Base-by-base conservation (phyloP, 2,113 vertebrate species). In the Ageneiosus marmoratus region DNA sequence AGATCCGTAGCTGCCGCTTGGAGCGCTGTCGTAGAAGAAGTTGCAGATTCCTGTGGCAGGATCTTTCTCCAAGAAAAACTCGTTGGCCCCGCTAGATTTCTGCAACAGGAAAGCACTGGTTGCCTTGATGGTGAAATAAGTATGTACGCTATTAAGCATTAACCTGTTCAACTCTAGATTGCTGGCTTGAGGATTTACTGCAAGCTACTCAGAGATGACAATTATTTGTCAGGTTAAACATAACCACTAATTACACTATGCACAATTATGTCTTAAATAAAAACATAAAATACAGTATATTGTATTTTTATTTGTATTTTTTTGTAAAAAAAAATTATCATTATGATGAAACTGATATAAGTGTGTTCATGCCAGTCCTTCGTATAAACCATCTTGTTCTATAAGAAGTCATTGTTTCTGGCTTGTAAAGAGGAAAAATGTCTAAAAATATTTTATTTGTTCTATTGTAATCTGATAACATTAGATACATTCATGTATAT, bases 1-100 rank as follows among this genome's bases (percentile, higher is more conserved):
- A 51, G 98, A 98, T 70, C 98, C 98, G 1, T 95, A 99, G 89
- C 96, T 95, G 74, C 98, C 98, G 0, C 97, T 99, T 1, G 98
- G 98, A 86, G 98, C 98, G 1, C 98, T 99, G 89, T 99, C 98
- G 0, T 97, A 99, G 90, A 99, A 99, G 29, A 95, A 95, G 93
- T 96, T 96, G 91, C 96, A 99, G 88, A 99, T 97, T 81, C 97
- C 97, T 0, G 98, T 99, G 46, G 94, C 95, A 50, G 94, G 56
- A 3, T 99, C 98, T 50, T 96, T 96, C 87, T 98, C 97, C 81
- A 98, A 92, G 90, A 97, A 95, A 56, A 90, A 95, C 29, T 99
- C 97, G 37, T 88, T 89, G 82, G 95, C 95, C 81, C 96, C 95
- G 0, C 92, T 89, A 0, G 96, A 95, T 88, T 95, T 95, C 98